Conservation (phyloP, 2,113 vertebrate species). For the Gymnocephalus cernua region DNA sequence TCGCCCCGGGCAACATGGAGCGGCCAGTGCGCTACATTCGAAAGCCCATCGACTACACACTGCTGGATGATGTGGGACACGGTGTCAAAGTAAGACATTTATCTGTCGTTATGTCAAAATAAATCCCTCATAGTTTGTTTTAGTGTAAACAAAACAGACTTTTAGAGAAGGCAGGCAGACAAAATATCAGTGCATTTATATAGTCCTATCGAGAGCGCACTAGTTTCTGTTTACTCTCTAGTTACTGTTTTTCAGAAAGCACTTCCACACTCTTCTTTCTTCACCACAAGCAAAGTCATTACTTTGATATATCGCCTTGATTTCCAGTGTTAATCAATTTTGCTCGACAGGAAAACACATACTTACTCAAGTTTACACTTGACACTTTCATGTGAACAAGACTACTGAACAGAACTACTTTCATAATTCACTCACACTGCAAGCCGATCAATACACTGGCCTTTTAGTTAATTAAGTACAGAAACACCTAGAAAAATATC, state of each 20-base stretch:
- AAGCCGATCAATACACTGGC: constrained; percentile 48
- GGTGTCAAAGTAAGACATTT: constrained; percentile 93
- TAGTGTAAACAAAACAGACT: not conserved
- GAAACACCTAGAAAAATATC: constrained; percentile 16
- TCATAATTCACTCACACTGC: constrained; percentile 34
- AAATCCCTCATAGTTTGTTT: not conserved
- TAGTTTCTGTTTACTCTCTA: not conserved
- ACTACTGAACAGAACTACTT: too few species aligned
- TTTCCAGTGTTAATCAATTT: constrained; percentile 38
- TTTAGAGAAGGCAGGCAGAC: not conserved
- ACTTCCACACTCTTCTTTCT: not conserved
- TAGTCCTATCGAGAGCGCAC: not conserved
- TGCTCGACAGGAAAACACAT: constrained; percentile 26
- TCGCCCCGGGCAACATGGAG: constrained; percentile 98
- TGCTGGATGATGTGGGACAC: constrained; percentile 98
- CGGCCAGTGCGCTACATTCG: constrained; percentile 98
- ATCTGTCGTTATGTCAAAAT: not conserved
- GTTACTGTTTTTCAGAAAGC: not conserved
- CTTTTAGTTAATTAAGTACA: constrained; percentile 57
- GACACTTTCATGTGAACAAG: constrained; percentile 28
- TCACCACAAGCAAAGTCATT: constrained; percentile 27
- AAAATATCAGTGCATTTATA: not conserved
- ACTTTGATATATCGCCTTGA: constrained; percentile 11
- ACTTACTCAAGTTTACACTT: constrained; percentile 56
- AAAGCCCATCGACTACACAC: constrained; percentile 99